These are phyloP conservation scores for Glyphotaelius pellucidus DNA, from an alignment of 2,888 invertebrate species.

Conservation along the genomic window DNA sequence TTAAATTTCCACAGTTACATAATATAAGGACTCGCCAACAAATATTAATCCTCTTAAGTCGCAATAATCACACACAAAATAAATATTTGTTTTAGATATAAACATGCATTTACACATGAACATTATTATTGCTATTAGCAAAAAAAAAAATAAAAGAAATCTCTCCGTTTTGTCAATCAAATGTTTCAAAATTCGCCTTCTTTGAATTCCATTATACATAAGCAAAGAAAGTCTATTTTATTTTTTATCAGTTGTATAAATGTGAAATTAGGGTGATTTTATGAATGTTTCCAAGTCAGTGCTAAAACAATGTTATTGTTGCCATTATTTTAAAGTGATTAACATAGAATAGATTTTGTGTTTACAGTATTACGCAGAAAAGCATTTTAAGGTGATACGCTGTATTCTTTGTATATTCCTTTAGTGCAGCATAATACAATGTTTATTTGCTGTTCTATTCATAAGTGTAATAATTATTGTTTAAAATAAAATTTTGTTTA, in stretches of 20 bases:
- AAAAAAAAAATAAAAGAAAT: not conserved
- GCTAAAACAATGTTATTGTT: conserved; percentile 5
- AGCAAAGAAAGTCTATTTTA: conserved; percentile 29
- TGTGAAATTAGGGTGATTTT: not conserved
- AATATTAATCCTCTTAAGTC: not conserved
- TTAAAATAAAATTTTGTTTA: conserved; percentile 47
- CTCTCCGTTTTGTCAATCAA: not conserved
- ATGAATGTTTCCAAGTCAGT: not conserved
- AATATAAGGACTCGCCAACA: not conserved
- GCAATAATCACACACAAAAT: not conserved
- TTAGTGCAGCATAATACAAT: not conserved
- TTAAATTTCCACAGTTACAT: not conserved
- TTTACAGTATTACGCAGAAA: conserved; percentile 3
- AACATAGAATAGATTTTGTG: not conserved
- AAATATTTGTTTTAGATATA: not conserved
- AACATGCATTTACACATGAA: not conserved
- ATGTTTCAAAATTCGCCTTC: not conserved
- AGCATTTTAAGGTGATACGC: not conserved
- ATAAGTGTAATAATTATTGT: conserved; percentile 48
- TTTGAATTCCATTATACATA: conserved; percentile 25
- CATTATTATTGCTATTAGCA: not conserved
- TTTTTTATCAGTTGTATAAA: not conserved
- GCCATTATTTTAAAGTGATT: conserved; percentile 16
- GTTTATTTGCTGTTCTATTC: conserved; percentile 25
- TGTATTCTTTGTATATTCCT: conserved; percentile 19